A percentile compares a stretch with the other conserved stretches of the same genome.
Conservation (phyloP, 2,888 invertebrate species). For the Alcis repandata region DNA sequence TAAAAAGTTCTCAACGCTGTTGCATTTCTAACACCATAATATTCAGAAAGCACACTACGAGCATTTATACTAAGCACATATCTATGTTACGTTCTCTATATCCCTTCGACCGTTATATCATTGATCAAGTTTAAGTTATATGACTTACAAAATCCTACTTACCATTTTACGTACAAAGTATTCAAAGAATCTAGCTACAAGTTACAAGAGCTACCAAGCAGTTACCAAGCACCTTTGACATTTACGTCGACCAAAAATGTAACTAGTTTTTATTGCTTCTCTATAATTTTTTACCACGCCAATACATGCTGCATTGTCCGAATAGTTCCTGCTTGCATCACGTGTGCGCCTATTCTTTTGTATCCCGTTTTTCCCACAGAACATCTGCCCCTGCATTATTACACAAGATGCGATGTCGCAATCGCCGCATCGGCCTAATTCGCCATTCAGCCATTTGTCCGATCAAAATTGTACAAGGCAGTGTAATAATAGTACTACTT, state of each 20-base stretch:
- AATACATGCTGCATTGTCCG: conserved; percentile 13
- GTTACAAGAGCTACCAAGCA: too few species aligned
- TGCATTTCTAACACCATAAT: too few species aligned
- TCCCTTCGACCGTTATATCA: not conserved
- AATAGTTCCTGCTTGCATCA: conserved; percentile 25
- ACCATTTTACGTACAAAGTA: too few species aligned
- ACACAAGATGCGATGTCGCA: conserved; percentile 50
- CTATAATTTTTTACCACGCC: not conserved
- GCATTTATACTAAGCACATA: too few species aligned
- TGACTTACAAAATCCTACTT: too few species aligned
- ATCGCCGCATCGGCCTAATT: conserved; percentile 52
- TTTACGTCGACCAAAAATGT: too few species aligned
- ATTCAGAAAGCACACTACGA: too few species aligned
- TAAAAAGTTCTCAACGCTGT: too few species aligned
- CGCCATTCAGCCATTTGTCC: conserved; percentile 39
- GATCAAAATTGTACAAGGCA: conserved; percentile 32
- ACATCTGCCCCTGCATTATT: conserved; percentile 60
- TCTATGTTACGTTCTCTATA: not conserved
- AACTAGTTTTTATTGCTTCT: not conserved
- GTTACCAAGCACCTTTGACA: not conserved
- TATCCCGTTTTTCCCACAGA: conserved; percentile 44
- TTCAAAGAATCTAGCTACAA: too few species aligned
- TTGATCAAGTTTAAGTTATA: too few species aligned
- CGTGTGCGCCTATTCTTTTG: conserved; percentile 36
- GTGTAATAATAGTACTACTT: not conserved